Conservation (phyloP, 2,797 vertebrate species). For the Myripristis jacobus region DNA sequence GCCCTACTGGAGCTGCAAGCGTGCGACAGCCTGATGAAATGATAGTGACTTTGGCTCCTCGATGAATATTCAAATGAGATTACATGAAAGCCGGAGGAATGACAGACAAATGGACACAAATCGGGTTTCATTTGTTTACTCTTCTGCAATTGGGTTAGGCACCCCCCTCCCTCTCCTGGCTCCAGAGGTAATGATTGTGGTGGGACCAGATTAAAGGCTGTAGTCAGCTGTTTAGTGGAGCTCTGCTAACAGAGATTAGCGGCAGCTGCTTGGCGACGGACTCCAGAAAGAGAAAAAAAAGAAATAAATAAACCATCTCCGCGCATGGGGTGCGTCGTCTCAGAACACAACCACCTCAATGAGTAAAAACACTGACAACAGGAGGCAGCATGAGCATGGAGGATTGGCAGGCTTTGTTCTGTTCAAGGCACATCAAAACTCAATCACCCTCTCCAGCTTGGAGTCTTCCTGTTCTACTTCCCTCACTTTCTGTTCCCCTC, state of each 20-base stretch:
- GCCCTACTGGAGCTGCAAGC: constrained; percentile 7
- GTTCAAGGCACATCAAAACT: constrained; percentile 58
- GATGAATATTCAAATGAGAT: constrained; percentile 75
- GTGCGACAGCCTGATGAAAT: constrained; percentile 56
- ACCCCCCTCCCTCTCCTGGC: constrained; percentile 57
- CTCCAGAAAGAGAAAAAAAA: constrained; percentile 33
- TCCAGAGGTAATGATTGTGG: constrained; percentile 77
- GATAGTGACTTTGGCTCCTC: constrained; percentile 69
- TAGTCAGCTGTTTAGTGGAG: constrained; percentile 75
- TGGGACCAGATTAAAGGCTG: constrained; percentile 77
- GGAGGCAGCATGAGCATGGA: constrained; percentile 77
- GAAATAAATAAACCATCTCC: constrained; percentile 22
- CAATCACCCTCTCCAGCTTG: constrained; percentile 51
- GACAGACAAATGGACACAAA: constrained; percentile 75
- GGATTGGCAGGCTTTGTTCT: constrained; percentile 60
- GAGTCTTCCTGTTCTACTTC: constrained; percentile 37
- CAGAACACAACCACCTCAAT: constrained; percentile 57
- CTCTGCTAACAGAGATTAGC: constrained; percentile 80
- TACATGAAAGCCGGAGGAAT: constrained; percentile 71
- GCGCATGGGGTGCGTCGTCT: constrained; percentile 62
- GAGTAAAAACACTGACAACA: constrained; percentile 68
- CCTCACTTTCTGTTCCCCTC: background rate
- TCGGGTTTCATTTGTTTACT: constrained; percentile 79
- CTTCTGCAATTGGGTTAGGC: constrained; percentile 73
- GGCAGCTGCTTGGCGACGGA: constrained; percentile 74